Conservation (phyloP, 2,888 invertebrate species). For the Papilio protenor region DNA sequence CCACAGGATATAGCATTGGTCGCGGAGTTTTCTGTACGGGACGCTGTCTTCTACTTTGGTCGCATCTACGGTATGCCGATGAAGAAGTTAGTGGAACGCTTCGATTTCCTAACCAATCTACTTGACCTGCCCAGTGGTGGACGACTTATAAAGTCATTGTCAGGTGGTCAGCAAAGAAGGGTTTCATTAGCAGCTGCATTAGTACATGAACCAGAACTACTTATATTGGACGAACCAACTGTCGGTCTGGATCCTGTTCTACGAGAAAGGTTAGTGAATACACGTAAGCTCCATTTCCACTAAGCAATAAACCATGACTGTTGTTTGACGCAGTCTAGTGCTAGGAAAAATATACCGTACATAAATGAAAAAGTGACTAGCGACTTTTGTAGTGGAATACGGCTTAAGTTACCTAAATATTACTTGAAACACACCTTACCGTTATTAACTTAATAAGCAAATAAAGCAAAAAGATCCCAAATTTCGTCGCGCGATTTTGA, state of each 20-base stretch:
- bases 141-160: slow-evolving; percentile 87
- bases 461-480: too few species aligned
- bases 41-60: slow-evolving; percentile 94
- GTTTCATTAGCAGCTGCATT: slow-evolving; percentile 95
- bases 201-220: slow-evolving; percentile 93
- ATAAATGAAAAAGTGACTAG: too few species aligned
- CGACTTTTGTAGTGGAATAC: too few species aligned
- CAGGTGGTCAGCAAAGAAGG: slow-evolving; percentile 95
- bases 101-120: slow-evolving; percentile 87
- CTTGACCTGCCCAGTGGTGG: slow-evolving; percentile 90
- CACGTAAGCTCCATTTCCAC: too few species aligned
- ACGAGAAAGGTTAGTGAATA: slow-evolving; percentile 87
- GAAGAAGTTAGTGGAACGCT: slow-evolving; percentile 86
- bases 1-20: slow-evolving; percentile 90
- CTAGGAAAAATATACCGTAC: too few species aligned
- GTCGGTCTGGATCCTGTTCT: slow-evolving; percentile 97
- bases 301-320: too few species aligned
- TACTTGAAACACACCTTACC: too few species aligned
- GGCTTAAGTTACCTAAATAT: too few species aligned
- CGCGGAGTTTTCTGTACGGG: slow-evolving; percentile 91
- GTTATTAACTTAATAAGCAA: too few species aligned
- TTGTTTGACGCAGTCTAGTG: too few species aligned
- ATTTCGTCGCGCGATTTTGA: too few species aligned
- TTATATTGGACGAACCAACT: slow-evolving; percentile 96
- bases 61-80: slow-evolving; percentile 91